Base-by-base conservation (phyloP, 2,888 invertebrate species). In the Buathra laborator region DNA sequence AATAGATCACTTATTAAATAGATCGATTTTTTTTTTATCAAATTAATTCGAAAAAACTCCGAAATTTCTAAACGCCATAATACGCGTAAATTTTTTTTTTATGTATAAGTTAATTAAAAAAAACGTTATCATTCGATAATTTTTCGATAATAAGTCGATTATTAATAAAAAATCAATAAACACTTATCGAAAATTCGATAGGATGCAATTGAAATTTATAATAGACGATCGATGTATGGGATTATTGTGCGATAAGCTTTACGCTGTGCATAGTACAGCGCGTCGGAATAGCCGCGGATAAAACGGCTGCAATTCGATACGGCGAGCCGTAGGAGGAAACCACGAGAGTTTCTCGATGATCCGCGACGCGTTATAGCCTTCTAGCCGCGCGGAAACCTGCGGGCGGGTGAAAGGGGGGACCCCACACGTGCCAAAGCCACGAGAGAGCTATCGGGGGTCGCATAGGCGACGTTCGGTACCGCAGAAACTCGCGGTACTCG, bases 401-500 rank as follows among this genome's bases (percentile, higher is more conserved):
- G 37, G 9, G 37, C 53, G 19, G 14, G 48, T n/a, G n/a, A 29
- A n/a, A 14, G 51, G 51, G 32, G 43, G 43, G 53, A 71, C 19
- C 71, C 37, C 71, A 71, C 71, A 71, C 71, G 71, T 71, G 71
- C 71, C 53, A 37, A 53, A 24, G 72, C 56, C 68, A n/a, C 16
- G 56, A 68, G 67, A 68, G 37, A 46, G 62, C 68, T 24, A 56
- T 24, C 56, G 24, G 24, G 12, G 10, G 19, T 19, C 24, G 10
- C 6, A 4, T 10, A 19, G 56, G 56, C 19, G 56, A 56, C 10
- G 37, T 37, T 1, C 56, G 51, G 77, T 78, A 59, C 37, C 44
- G 12, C 62, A 37, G 51, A 56, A 43, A 44, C 53, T 53, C 53
- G 46, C 53, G 51, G 44, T 10, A 19, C 53, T 53, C 29, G n/a